These are phyloP conservation scores for Siniperca undulata DNA, from an alignment of 2,797 vertebrate genomes.

Conservation along the genomic window DNA sequence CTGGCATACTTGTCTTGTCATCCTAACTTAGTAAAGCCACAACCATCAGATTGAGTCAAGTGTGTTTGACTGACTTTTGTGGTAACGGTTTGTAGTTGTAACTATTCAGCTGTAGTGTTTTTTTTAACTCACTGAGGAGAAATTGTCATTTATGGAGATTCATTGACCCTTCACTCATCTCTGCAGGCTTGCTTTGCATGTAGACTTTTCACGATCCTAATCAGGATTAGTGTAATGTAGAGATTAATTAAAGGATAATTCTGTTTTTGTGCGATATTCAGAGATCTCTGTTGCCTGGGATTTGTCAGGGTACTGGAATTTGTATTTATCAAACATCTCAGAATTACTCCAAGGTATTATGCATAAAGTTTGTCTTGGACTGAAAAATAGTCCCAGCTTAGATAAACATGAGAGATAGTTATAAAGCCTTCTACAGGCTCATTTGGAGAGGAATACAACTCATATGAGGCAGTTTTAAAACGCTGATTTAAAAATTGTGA, in stretches of 20 bases:
- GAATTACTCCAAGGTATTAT: slow-evolving; percentile 35
- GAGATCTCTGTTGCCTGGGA: slow-evolving; percentile 35
- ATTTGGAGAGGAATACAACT: background rate
- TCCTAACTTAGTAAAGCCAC: slow-evolving; percentile 64
- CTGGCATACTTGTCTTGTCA: slow-evolving; percentile 63
- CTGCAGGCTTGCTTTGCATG: slow-evolving; percentile 34
- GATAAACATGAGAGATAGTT: slow-evolving; percentile 43
- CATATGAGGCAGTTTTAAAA: background rate
- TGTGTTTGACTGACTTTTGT: slow-evolving; percentile 62
- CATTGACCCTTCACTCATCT: slow-evolving; percentile 66
- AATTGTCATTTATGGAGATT: slow-evolving; percentile 51
- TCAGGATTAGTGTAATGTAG: slow-evolving; percentile 66
- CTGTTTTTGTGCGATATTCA: slow-evolving; percentile 34
- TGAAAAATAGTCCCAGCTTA: slow-evolving; percentile 26
- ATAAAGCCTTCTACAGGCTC: slow-evolving; percentile 11
- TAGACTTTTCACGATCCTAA: slow-evolving; percentile 59
- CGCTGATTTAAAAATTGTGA: background rate
- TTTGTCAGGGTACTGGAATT: slow-evolving; percentile 36
- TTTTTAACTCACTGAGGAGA: slow-evolving; percentile 44
- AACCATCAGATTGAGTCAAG: slow-evolving; percentile 49
- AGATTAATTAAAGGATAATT: slow-evolving; percentile 75
- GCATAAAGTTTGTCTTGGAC: slow-evolving; percentile 35
- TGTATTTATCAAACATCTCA: slow-evolving; percentile 46
- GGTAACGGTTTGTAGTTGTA: slow-evolving; percentile 29
- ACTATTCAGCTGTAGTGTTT: slow-evolving; percentile 40